phyloP scores from a whole-genome alignment of 2,113 vertebrate genomes.

The Phoenicopterus ruber region DNA sequence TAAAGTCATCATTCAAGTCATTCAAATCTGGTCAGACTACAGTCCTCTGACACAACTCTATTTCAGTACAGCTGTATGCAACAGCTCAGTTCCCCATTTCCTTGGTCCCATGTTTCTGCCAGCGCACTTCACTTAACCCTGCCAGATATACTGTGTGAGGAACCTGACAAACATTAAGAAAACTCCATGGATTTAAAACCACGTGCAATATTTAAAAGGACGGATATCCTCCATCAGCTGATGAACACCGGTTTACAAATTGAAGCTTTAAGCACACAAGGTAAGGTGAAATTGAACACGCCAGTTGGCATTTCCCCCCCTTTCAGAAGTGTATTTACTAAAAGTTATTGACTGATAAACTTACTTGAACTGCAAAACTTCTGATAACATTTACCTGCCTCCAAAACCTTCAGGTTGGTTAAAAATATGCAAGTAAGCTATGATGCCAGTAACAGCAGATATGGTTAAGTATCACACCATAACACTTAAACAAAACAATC shows the following conservation, averaged over 20 bases:
- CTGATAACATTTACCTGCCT: background rate
- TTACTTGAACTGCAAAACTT: background rate
- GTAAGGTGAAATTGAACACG: background rate
- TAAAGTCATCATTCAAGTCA: background rate
- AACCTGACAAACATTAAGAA: background rate
- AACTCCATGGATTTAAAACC: background rate
- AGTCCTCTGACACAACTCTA: background rate
- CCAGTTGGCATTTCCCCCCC: accelerated
- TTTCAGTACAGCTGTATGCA: background rate
- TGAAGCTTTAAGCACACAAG: background rate
- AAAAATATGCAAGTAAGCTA: background rate
- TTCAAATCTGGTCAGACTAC: background rate
- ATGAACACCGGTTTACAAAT: background rate
- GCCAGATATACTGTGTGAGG: accelerated
- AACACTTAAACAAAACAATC: too few relatives aligned
- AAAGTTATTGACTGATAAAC: accelerated
- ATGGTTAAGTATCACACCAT: accelerated
- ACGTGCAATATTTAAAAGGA: background rate
- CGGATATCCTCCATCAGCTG: accelerated
- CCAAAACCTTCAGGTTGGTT: background rate
- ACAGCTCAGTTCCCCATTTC: background rate
- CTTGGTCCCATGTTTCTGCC: too few relatives aligned
- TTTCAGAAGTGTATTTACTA: background rate
- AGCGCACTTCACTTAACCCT: background rate
- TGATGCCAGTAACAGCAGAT: accelerated